These are phyloP conservation scores for Mohoua ochrocephala DNA, from an alignment of 2,113 vertebrate genomes.

Conservation along the genomic window DNA sequence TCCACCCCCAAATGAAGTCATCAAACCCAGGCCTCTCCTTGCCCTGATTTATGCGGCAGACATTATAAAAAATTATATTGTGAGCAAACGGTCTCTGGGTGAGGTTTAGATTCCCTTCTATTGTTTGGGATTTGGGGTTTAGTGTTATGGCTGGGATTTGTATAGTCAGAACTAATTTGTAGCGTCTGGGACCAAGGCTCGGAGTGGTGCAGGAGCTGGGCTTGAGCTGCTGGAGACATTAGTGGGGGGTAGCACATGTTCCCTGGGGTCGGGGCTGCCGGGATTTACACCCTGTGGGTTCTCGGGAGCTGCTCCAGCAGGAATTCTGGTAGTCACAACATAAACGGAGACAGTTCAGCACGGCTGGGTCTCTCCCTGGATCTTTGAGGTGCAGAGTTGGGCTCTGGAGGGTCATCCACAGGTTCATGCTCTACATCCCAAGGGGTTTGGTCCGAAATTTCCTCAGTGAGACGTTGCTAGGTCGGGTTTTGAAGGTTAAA, in stretches of 20 bases:
- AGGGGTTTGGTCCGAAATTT: background rate
- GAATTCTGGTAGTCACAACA: background rate
- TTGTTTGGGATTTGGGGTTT: background rate
- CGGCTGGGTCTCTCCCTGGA: background rate
- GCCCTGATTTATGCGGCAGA: background rate
- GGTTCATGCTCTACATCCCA: background rate
- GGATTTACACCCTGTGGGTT: background rate
- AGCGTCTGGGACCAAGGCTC: background rate
- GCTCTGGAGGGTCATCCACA: background rate
- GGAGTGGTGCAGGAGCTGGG: background rate
- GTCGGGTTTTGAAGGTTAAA: background rate
- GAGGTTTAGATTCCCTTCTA: conserved; percentile 18
- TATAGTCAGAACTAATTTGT: conserved; percentile 1
- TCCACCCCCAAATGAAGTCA: background rate
- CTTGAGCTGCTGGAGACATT: background rate
- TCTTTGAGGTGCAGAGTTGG: background rate
- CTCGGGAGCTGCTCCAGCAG: background rate
- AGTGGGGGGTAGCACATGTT: background rate
- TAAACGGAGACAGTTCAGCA: background rate
- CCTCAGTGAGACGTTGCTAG: accelerated
- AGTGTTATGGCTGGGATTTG: background rate
- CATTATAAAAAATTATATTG: background rate
- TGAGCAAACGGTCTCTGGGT: background rate
- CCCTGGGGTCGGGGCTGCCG: background rate
- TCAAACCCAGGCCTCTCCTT: background rate